Conservation (phyloP, 2,113 vertebrate genomes). For the Tyrannus savana region DNA sequence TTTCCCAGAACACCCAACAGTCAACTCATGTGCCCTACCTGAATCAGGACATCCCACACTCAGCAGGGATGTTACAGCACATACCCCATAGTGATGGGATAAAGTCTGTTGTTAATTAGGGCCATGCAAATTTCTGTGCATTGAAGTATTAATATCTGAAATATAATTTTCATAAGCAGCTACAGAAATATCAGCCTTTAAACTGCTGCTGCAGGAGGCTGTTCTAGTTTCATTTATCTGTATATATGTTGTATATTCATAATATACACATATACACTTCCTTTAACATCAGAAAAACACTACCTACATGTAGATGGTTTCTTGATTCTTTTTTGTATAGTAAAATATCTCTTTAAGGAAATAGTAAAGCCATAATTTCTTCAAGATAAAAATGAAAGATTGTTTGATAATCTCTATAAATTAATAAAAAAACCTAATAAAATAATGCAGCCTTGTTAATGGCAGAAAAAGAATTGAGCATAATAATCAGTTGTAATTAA, state of each 20-base stretch:
- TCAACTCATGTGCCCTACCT: accelerated
- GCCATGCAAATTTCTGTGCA: neutral
- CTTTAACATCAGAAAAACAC: neutral
- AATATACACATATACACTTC: neutral
- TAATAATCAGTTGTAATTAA: neutral
- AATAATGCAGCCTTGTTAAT: neutral
- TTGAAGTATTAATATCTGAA: neutral
- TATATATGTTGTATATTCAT: neutral
- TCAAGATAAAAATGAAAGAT: neutral
- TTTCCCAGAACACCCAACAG: neutral
- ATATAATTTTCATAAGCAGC: neutral
- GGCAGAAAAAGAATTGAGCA: neutral
- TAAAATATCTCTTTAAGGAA: neutral
- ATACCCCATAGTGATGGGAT: neutral
- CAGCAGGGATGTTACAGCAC: neutral
- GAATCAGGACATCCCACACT: accelerated
- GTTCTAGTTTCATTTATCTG: neutral
- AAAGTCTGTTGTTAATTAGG: neutral
- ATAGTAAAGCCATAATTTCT: neutral
- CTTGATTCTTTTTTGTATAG: neutral
- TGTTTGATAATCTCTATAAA: neutral
- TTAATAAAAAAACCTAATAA: neutral
- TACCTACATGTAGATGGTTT: neutral
- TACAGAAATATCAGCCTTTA: neutral
- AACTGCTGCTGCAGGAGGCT: neutral